Base-by-base conservation (phyloP, 2,797 vertebrate genomes). In the Parambassis ranga region DNA sequence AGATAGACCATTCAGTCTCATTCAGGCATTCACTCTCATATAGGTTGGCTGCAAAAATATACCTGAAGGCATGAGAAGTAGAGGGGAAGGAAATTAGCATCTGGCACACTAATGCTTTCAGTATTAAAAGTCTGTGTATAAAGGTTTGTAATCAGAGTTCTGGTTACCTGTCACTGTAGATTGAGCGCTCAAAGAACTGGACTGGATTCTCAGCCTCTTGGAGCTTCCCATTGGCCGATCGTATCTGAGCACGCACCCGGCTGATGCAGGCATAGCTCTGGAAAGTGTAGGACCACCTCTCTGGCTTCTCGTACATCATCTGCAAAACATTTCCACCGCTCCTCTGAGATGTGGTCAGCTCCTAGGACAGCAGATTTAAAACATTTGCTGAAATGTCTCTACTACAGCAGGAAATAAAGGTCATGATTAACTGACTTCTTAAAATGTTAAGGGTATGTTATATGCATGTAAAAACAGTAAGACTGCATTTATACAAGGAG, bases 91-190 rank as follows among this genome's bases (percentile, higher is more conserved):
- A 20, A 6, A 3, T n/a, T n/a, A n/a, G n/a, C n/a, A n/a, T n/a
- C n/a, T n/a, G n/a, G n/a, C n/a, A n/a, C n/a, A n/a, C n/a, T n/a
- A n/a, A n/a, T n/a, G n/a, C n/a, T n/a, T n/a, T n/a, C n/a, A n/a
- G n/a, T n/a, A n/a, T n/a, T n/a, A n/a, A n/a, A n/a, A n/a, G n/a
- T n/a, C n/a, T n/a, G n/a, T n/a, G n/a, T n/a, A n/a, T n/a, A n/a
- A n/a, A n/a, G n/a, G n/a, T n/a, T n/a, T n/a, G n/a, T n/a, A n/a
- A n/a, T n/a, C n/a, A n/a, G n/a, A n/a, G n/a, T n/a, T n/a, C n/a
- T n/a, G n/a, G n/a, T n/a, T 78, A 98, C 97, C 96, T 94, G 91
- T 98, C 96, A 0, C 96, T 98, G 83, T 99, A 99, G 59, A 98
- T 93, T 1, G 96, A 98, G 1, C 96, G 87, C 66, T 98, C 96